Conservation (phyloP, 2,113 vertebrate species). For the Misgurnus anguillicaudatus region DNA sequence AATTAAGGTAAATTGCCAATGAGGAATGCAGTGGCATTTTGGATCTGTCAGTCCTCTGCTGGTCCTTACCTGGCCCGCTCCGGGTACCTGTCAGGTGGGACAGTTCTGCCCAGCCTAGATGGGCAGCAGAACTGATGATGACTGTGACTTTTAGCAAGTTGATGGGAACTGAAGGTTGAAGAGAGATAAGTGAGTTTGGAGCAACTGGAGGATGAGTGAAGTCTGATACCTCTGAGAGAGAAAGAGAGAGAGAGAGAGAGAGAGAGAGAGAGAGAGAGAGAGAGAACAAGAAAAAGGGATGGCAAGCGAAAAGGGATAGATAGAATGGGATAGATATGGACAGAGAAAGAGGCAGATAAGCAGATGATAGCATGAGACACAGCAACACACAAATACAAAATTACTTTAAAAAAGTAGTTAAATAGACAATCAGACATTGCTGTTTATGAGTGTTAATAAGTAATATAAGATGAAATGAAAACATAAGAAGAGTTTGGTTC, state of each 20-base stretch:
- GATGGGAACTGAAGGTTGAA: constrained; percentile 68
- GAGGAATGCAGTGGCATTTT: constrained; percentile 11
- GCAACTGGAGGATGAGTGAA: constrained; percentile 65
- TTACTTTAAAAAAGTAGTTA: constrained; percentile 3
- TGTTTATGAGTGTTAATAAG: background rate
- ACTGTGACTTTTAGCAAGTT: constrained; percentile 78
- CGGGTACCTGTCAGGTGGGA: constrained; percentile 79
- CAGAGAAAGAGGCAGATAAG: constrained; percentile 48
- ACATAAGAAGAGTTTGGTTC: background rate
- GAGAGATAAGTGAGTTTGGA: constrained; percentile 69
- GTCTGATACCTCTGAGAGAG: constrained; percentile 65
- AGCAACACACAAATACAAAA: constrained; percentile 46
- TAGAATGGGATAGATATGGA: constrained; percentile 33
- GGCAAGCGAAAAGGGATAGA: constrained; percentile 7
- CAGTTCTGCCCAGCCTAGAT: constrained; percentile 85
- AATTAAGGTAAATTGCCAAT: background rate
- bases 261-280: constrained; percentile 12
- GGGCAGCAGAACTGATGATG: constrained; percentile 94
- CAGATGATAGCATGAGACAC: constrained; percentile 37
- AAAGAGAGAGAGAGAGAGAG: constrained; percentile 33
- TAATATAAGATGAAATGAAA: background rate
- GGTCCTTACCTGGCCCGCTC: constrained; percentile 90
- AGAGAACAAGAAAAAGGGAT: constrained; percentile 17
- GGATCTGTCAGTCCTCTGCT: constrained; percentile 54
- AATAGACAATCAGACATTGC: background rate